Conservation (phyloP, 2,113 vertebrate species). For the Poecile atricapillus region DNA sequence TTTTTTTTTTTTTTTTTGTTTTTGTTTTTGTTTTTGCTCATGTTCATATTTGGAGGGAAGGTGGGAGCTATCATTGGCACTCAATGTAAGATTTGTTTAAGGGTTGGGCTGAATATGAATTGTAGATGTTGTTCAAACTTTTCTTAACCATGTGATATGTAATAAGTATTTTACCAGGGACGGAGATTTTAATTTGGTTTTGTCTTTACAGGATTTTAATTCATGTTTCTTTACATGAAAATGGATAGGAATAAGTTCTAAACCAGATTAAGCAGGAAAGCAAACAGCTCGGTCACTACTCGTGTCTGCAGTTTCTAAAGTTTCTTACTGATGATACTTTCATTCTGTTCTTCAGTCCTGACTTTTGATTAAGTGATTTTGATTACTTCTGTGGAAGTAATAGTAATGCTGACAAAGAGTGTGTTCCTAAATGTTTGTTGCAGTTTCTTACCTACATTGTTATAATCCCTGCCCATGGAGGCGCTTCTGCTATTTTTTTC, state of each 20-base stretch:
- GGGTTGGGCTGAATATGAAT: not conserved
- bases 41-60: not conserved
- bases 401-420: not conserved
- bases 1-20: not conserved
- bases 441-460: not conserved
- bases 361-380: not conserved
- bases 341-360: not conserved
- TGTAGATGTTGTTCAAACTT: not conserved
- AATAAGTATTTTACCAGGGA: not conserved
- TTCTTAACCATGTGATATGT: not conserved
- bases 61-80: not conserved
- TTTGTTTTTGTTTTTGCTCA: not conserved
- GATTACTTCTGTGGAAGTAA: not conserved
- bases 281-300: not conserved
- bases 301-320: rapidly evolving
- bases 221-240: not conserved
- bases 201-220: not conserved
- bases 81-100: not conserved
- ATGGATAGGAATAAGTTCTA: not conserved
- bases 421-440: not conserved
- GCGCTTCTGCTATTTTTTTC: not conserved
- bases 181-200: not conserved
- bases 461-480: not conserved
- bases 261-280: not conserved
- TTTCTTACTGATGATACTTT: not conserved